These are phyloP conservation scores for Etheostoma cragini DNA, from an alignment of 2,113 vertebrate species.

Conservation along the genomic window DNA sequence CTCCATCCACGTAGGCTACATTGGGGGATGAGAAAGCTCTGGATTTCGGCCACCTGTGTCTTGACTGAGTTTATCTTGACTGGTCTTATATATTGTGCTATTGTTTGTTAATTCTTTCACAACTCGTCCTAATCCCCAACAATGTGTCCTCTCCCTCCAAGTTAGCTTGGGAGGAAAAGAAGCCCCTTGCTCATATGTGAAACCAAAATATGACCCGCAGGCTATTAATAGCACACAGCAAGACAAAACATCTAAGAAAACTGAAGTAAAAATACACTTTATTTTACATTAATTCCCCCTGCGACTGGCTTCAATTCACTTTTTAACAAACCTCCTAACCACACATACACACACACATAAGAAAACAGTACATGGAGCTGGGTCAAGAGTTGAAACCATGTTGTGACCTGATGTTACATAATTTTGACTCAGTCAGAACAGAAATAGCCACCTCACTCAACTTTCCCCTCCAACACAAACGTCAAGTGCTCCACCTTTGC, in stretches of 20 bases:
- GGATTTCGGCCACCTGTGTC: neutral
- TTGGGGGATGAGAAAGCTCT: constrained; percentile 28
- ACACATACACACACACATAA: neutral
- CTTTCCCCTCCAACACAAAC: neutral
- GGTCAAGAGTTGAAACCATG: constrained; percentile 2
- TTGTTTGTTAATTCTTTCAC: neutral
- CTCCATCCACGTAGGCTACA: constrained; percentile 47
- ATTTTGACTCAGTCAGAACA: neutral
- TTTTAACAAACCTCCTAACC: constrained; percentile 1
- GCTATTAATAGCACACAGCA: constrained; percentile 55
- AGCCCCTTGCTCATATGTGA: constrained; percentile 27
- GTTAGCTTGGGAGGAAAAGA: constrained; percentile 40
- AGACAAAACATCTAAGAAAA: constrained; percentile 26
- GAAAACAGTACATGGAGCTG: neutral
- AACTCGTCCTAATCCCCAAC: neutral
- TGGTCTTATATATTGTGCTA: neutral
- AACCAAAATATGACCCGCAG: constrained; percentile 55
- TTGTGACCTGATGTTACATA: constrained; percentile 36
- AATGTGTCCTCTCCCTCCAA: neutral
- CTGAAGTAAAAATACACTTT: neutral
- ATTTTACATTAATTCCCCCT: constrained; percentile 14
- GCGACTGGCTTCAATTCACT: constrained; percentile 3
- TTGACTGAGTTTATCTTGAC: neutral
- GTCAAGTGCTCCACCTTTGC: too few relatives aligned
- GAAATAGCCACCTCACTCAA: constrained; percentile 26